Percentiles rank a stretch among this genome's conserved stretches.
Conservation (phyloP, 2,888 invertebrate genomes). For the Leucophora obtusa region DNA sequence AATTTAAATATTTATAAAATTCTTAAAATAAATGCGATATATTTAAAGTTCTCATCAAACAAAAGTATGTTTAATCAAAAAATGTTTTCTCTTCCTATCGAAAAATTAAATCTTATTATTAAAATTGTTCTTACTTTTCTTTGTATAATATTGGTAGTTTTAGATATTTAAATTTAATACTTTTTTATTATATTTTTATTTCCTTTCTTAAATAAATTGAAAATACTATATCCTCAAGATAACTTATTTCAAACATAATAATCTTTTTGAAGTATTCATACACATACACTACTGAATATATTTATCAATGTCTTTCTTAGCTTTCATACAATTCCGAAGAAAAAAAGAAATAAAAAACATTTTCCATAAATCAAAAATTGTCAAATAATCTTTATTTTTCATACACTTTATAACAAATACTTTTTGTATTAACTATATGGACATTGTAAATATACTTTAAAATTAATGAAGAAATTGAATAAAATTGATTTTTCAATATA, state of each 20-base stretch:
- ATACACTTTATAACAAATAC: not conserved
- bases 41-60: too few relatives aligned
- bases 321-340: not conserved
- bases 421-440: too few relatives aligned
- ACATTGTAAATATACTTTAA: not conserved
- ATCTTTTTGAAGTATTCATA: not conserved
- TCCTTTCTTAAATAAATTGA: not conserved
- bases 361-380: constrained; percentile 31
- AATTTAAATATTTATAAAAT: too few relatives aligned
- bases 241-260: not conserved
- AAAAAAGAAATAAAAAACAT: constrained; percentile 10
- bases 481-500: constrained; percentile 12
- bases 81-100: too few relatives aligned
- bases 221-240: not conserved
- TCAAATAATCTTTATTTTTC: not conserved
- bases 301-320: constrained; percentile 27
- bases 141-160: too few relatives aligned
- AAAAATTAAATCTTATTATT: too few relatives aligned
- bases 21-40: too few relatives aligned
- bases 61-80: too few relatives aligned
- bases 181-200: too few relatives aligned
- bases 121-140: too few relatives aligned
- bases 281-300: not conserved
- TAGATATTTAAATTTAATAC: too few relatives aligned
- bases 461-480: not conserved